These are phyloP conservation scores for Limonius californicus DNA, from an alignment of 1,140 invertebrate species.

Conservation along the genomic window DNA sequence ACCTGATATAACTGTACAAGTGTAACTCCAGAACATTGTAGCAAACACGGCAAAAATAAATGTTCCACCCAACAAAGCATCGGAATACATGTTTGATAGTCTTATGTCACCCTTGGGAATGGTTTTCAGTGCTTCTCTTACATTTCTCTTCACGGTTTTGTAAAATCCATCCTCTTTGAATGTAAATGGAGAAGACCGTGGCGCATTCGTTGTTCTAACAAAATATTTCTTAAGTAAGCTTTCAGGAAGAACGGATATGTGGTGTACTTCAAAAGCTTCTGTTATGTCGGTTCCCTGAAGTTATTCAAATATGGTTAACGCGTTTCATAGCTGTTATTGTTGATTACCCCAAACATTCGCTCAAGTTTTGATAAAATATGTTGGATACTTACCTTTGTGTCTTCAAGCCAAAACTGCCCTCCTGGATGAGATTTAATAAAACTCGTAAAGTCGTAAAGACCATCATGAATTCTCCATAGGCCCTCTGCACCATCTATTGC, in stretches of 20 bases:
- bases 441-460: constrained; percentile 67
- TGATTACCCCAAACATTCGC: no score
- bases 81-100: not conserved
- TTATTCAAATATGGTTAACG: not conserved
- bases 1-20: not conserved
- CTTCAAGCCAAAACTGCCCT: constrained; percentile 66
- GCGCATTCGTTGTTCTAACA: constrained; percentile 49
- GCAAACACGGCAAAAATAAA: not conserved
- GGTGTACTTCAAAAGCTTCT: constrained; percentile 61
- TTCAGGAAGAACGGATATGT: constrained; percentile 48
- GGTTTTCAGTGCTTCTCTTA: not conserved
- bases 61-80: not conserved
- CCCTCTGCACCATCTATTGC: constrained; percentile 68
- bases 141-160: constrained; percentile 53
- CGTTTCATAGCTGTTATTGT: no score
- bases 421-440: constrained; percentile 74
- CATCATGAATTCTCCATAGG: constrained; percentile 73
- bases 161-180: constrained; percentile 62
- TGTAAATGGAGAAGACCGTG: constrained; percentile 56
- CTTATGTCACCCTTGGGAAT: not conserved
- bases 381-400: constrained; percentile 60
- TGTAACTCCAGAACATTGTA: not conserved
- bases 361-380: no score
- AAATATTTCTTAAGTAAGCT: constrained; percentile 56
- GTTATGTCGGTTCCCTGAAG: constrained; percentile 62